Percentiles rank a stretch among this genome's conserved stretches.
These are phyloP conservation scores for Hymenochirus boettgeri DNA, from an alignment of 2,113 vertebrate species.

Conservation along the genomic window DNA sequence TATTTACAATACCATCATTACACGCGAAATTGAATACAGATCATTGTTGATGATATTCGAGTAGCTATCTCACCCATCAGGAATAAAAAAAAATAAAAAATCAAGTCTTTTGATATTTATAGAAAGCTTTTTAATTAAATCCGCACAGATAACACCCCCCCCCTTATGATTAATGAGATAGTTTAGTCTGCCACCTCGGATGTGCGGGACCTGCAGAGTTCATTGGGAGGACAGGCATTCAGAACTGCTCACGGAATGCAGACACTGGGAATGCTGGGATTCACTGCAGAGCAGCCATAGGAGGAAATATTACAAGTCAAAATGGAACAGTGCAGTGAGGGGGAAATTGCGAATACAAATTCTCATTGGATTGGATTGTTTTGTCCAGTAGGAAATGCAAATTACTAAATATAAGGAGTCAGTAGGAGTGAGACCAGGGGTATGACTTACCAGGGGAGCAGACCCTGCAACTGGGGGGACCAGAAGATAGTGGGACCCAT, in stretches of 20 bases:
- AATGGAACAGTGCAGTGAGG: background rate
- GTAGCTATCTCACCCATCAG: slow-evolving; percentile 4
- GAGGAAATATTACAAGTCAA: background rate
- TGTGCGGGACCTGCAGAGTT: background rate
- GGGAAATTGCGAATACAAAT: too few species aligned
- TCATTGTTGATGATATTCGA: background rate
- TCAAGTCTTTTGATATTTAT: slow-evolving; percentile 11
- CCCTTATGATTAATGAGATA: slow-evolving; percentile 10
- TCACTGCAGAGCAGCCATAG: background rate
- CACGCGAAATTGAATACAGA: slow-evolving; percentile 3
- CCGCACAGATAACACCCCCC: background rate
- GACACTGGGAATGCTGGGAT: background rate
- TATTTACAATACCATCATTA: background rate
- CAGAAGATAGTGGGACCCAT: too few species aligned
- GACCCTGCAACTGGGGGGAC: too few species aligned
- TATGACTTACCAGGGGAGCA: too few species aligned
- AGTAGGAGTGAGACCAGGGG: too few species aligned
- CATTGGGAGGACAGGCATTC: slow-evolving; percentile 9
- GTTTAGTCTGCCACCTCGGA: slow-evolving; percentile 21
- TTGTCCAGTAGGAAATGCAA: too few species aligned
- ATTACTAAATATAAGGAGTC: too few species aligned
- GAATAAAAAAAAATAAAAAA: slow-evolving; percentile 1
- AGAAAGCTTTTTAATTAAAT: slow-evolving; percentile 17
- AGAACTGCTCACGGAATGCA: background rate
- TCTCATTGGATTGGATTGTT: too few species aligned